A percentile compares a stretch with the other conserved stretches of the same genome.
Evolutionary conservation across 2,797 vertebrate species (phyloP).

Genomic region (Agapornis canus): DNA sequence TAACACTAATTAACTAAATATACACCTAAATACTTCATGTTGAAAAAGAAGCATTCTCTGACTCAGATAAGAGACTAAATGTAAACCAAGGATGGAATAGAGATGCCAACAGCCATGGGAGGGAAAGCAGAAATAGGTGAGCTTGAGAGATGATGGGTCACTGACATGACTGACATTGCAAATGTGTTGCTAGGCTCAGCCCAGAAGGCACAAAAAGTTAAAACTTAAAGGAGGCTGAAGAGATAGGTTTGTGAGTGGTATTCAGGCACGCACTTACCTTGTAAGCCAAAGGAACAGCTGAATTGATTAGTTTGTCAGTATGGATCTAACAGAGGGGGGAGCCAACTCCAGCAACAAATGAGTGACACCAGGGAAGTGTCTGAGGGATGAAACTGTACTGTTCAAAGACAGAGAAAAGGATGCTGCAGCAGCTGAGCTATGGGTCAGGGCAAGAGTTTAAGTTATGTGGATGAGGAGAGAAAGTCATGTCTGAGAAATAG

Average conservation of each 20-base stretch:
- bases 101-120: background rate
- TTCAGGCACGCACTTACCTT: background rate
- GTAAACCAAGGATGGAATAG: background rate
- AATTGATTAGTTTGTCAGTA: background rate
- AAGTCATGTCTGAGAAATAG: background rate
- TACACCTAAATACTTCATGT: background rate
- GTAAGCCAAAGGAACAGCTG: background rate
- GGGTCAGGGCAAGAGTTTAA: background rate
- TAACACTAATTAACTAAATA: background rate
- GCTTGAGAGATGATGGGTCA: background rate
- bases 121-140: background rate
- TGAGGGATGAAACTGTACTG: background rate
- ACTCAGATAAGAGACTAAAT: background rate
- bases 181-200: background rate
- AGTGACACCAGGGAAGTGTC: background rate
- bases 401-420: background rate
- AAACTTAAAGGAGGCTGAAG: background rate
- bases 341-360: background rate
- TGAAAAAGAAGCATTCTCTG: background rate
- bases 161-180: background rate
- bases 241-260: background rate
- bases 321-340: background rate
- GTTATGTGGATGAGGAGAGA: background rate
- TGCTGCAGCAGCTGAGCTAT: rapidly evolving
- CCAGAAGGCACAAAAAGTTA: rapidly evolving